Percentiles rank a stretch among this genome's conserved stretches.
Evolutionary conservation across 2,888 invertebrate species (phyloP).

Genomic region (Dysmachus trigonus): DNA sequence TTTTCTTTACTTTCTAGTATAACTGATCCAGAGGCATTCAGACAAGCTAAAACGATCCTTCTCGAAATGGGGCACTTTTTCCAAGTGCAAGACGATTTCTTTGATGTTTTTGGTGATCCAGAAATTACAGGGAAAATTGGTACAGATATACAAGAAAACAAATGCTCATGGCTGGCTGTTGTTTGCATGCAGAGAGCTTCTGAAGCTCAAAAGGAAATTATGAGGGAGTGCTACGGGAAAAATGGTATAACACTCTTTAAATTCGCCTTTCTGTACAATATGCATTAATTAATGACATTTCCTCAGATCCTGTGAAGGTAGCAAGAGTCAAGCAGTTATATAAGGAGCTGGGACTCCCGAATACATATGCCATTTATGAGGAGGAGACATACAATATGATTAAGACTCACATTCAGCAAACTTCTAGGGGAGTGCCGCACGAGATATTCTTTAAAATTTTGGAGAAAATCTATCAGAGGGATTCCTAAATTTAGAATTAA

Average conservation of each 20-base stretch:
- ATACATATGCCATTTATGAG: slow-evolving; percentile 82
- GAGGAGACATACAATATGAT: slow-evolving; percentile 85
- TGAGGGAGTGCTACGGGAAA: slow-evolving; percentile 81
- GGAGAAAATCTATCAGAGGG: slow-evolving; percentile 81
- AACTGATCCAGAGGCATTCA: slow-evolving; percentile 80
- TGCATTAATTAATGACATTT: not conserved
- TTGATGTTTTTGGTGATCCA: slow-evolving; percentile 89
- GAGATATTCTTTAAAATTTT: slow-evolving; percentile 83
- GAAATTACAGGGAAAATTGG: slow-evolving; percentile 88
- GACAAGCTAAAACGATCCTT: slow-evolving; percentile 85
- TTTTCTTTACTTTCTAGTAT: slow-evolving; percentile 54
- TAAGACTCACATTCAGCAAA: slow-evolving; percentile 84
- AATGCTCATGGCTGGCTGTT: slow-evolving; percentile 95
- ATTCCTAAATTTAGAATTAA: slow-evolving; percentile 64
- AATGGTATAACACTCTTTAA: slow-evolving; percentile 57
- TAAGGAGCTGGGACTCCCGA: slow-evolving; percentile 77
- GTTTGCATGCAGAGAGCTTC: slow-evolving; percentile 84
- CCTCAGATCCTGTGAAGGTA: slow-evolving; percentile 70
- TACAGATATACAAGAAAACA: slow-evolving; percentile 93
- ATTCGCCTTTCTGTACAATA: not conserved
- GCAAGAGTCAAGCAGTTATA: slow-evolving; percentile 79
- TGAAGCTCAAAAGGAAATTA: slow-evolving; percentile 74
- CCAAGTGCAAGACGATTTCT: slow-evolving; percentile 83
- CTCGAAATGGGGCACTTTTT: slow-evolving; percentile 94
- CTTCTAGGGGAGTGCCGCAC: slow-evolving; percentile 82